Conservation (phyloP, 2,797 vertebrate genomes). For the Crocidura indochinensis region DNA sequence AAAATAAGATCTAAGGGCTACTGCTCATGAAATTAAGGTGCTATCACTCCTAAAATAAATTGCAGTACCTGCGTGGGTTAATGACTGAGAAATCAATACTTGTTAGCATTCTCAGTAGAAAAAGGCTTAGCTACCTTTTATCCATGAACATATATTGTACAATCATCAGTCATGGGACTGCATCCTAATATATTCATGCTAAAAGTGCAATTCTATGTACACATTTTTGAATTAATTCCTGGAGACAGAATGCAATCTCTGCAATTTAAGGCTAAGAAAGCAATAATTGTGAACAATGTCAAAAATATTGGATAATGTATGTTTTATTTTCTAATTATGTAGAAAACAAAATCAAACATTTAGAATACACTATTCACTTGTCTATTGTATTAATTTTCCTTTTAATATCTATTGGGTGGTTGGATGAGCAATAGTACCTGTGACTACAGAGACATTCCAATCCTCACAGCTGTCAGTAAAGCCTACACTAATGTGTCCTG, state of each 20-base stretch:
- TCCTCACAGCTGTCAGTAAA: constrained; percentile 90
- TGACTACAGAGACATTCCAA: constrained; percentile 75
- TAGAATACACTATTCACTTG: constrained; percentile 43
- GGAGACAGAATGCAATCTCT: constrained; percentile 50
- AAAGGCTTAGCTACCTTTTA: constrained; percentile 28
- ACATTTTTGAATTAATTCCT: constrained; percentile 63
- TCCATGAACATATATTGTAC: constrained; percentile 23
- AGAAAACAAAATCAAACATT: background rate
- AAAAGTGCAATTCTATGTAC: constrained; percentile 51
- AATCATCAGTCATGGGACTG: constrained; percentile 33
- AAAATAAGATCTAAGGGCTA: constrained; percentile 41
- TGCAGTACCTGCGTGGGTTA: constrained; percentile 39
- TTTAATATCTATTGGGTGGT: constrained; percentile 62
- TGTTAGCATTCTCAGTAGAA: constrained; percentile 65
- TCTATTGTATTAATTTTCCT: background rate
- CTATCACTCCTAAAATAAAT: constrained; percentile 66
- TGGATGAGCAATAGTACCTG: constrained; percentile 79
- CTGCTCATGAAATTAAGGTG: constrained; percentile 49
- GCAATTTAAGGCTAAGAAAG: constrained; percentile 27
- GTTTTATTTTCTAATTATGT: constrained; percentile 18
- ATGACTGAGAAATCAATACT: constrained; percentile 43
- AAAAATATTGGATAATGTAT: constrained; percentile 47
- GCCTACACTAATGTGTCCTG: constrained; percentile 87
- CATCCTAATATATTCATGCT: constrained; percentile 58
- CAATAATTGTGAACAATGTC: constrained; percentile 58